phyloP scores from a whole-genome alignment of 2,113 vertebrate species.

The Geothlypis trichas region DNA sequence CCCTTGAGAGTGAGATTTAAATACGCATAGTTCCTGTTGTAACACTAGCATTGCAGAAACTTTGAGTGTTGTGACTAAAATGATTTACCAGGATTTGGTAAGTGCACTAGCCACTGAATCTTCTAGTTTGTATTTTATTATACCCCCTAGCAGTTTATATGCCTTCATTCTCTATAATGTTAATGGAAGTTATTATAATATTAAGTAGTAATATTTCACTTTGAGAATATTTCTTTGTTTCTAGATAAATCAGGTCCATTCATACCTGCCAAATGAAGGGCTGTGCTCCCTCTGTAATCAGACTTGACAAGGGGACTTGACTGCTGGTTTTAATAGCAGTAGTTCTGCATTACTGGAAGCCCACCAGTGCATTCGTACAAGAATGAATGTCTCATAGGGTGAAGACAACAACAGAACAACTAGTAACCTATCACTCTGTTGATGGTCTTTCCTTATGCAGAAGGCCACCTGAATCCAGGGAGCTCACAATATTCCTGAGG shows the following conservation, averaged over 20 bases:
- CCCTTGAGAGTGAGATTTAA: background rate
- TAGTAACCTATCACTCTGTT: background rate
- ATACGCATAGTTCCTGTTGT: background rate
- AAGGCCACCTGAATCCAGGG: background rate
- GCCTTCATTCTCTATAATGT: background rate
- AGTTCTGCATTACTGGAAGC: background rate
- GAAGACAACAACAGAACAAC: background rate
- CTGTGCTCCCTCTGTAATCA: background rate
- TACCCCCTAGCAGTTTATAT: background rate
- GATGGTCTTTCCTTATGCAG: rapidly evolving
- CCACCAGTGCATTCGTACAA: background rate
- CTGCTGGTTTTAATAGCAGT: background rate
- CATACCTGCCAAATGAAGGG: background rate
- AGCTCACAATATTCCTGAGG: background rate
- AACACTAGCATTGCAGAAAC: background rate
- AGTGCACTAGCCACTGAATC: background rate
- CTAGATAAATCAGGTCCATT: background rate
- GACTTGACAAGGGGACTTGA: background rate
- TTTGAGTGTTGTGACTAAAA: background rate
- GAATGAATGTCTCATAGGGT: background rate
- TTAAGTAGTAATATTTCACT: background rate
- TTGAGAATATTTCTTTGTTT: background rate
- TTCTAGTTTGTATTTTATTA: background rate
- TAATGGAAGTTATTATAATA: background rate
- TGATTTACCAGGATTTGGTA: background rate